phyloP scores from a whole-genome alignment of 2,888 invertebrate genomes.

The Acrobasis repandana region DNA sequence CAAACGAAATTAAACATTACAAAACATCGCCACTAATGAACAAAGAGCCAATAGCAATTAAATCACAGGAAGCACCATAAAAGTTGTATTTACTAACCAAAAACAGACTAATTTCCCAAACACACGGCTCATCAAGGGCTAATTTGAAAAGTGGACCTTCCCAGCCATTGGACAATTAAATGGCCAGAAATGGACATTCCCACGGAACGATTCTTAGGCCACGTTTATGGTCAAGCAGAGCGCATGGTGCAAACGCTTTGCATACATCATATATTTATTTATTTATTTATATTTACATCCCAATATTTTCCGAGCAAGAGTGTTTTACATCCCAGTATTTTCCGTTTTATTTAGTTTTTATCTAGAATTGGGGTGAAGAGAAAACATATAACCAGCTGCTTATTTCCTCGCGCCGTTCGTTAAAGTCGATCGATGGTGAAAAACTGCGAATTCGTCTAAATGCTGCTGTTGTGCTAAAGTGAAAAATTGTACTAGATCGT shows the following conservation, averaged over 20 bases:
- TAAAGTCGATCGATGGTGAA: no score
- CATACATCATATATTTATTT: no score
- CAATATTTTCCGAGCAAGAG: no score
- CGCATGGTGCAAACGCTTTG: background rate
- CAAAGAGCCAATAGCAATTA: constrained; percentile 12
- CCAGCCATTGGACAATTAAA: constrained; percentile 29
- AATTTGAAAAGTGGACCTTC: constrained; percentile 23
- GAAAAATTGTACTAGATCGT: no score
- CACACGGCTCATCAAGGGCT: constrained; percentile 13
- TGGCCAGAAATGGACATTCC: constrained; percentile 23
- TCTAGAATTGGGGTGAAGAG: no score
- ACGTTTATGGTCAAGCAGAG: constrained; percentile 32
- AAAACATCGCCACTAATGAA: constrained; percentile 6
- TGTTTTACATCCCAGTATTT: no score
- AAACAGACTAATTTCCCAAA: constrained; percentile 21
- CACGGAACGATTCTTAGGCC: constrained; percentile 12
- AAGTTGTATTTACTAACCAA: constrained; percentile 12
- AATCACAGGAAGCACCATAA: constrained; percentile 13
- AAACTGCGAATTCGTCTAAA: no score
- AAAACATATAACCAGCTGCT: no score
- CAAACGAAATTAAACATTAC: background rate
- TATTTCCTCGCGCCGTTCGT: no score
- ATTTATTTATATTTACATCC: no score
- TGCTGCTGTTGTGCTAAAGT: no score
- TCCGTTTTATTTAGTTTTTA: no score